Evolutionary conservation across 2,888 invertebrate species (phyloP).

Genomic region (Patella caerulea): DNA sequence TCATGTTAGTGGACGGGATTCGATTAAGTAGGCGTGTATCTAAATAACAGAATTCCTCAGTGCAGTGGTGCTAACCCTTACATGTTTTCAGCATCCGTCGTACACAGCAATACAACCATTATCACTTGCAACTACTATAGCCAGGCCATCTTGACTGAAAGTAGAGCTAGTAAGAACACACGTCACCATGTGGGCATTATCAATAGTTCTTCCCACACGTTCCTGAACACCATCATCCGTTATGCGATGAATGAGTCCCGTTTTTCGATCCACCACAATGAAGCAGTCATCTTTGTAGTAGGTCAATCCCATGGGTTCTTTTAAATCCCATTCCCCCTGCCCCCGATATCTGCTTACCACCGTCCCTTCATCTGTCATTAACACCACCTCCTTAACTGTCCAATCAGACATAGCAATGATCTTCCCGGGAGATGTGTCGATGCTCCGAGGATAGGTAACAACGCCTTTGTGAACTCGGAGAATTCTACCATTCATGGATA

Average conservation of each 20-base stretch:
- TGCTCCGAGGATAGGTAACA: conserved; percentile 10
- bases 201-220: background rate
- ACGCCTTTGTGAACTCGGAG: background rate
- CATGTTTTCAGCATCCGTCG: background rate
- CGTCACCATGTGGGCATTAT: background rate
- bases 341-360: background rate
- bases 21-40: too few species aligned
- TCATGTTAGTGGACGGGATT: too few species aligned
- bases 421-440: conserved; percentile 8
- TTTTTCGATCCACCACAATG: conserved; percentile 13
- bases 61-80: too few species aligned
- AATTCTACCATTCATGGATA: background rate
- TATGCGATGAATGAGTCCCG: conserved; percentile 2
- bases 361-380: background rate
- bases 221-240: background rate
- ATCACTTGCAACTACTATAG: background rate
- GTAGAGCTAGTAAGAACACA: background rate
- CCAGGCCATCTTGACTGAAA: background rate
- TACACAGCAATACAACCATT: background rate
- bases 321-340: background rate
- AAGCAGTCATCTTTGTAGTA: conserved; percentile 8
- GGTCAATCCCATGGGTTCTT: conserved; percentile 15
- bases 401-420: conserved; percentile 20
- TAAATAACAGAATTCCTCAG: too few species aligned
- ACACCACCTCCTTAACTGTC: conserved; percentile 14